Percentiles rank a stretch among this genome's conserved stretches.
These are phyloP conservation scores for Scaptomyza pallida DNA, from an alignment of 1,140 invertebrate species.

Conservation along the genomic window DNA sequence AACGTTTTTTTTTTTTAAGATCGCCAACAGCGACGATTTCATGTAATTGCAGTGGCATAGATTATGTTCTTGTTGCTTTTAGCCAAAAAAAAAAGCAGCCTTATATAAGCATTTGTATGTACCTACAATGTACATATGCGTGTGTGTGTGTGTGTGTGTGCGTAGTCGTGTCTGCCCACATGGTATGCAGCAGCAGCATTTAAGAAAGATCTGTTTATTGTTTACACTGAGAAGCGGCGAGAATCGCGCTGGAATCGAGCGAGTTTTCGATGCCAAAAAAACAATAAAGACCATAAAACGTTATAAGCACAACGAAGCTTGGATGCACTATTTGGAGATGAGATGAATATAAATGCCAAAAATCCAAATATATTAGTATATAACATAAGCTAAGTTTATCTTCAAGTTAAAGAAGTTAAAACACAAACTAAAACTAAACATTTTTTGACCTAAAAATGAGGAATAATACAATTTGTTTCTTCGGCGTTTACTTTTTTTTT, in stretches of 20 bases:
- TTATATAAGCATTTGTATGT: constrained; percentile 5
- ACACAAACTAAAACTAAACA: too few relatives aligned
- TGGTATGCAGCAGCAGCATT: constrained; percentile 24
- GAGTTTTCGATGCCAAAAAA: constrained; percentile 7
- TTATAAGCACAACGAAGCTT: background rate
- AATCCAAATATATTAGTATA: too few relatives aligned
- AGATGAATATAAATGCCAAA: too few relatives aligned
- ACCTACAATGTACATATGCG: constrained; percentile 1
- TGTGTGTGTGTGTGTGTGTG: constrained; percentile 2
- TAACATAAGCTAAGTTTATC: too few relatives aligned
- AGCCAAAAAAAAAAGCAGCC: constrained; percentile 19
- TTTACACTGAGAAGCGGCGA: constrained; percentile 58
- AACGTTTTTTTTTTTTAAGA: background rate
- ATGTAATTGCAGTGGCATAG: background rate
- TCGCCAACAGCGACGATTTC: background rate
- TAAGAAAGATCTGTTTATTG: constrained; percentile 74
- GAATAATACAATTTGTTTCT: too few relatives aligned
- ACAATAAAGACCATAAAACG: constrained; percentile 12
- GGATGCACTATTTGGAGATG: background rate
- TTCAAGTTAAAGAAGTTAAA: too few relatives aligned
- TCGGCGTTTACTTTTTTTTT: too few relatives aligned
- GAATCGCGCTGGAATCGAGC: background rate
- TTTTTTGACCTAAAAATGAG: too few relatives aligned
- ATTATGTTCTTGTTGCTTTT: constrained; percentile 19
- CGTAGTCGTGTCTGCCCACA: constrained; percentile 15